phyloP scores from a whole-genome alignment of 2,113 vertebrate species.

The Corydoras maculifer region DNA sequence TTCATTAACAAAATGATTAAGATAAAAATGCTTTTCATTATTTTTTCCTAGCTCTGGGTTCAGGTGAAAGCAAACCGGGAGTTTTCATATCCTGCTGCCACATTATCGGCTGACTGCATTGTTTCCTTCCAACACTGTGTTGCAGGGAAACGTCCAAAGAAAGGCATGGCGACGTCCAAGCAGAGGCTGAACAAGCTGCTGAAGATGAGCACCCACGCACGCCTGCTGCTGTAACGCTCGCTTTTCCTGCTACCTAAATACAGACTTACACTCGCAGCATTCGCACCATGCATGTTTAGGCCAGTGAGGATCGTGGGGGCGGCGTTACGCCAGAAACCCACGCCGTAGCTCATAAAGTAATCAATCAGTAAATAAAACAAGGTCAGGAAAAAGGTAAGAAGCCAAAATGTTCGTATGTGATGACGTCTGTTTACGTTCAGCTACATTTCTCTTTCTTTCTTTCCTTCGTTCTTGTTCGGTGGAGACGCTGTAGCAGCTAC shows the following conservation, averaged over 20 bases:
- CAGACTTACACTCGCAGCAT: constrained; percentile 32
- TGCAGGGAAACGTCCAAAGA: constrained; percentile 95
- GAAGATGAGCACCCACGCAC: constrained; percentile 87
- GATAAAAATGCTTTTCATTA: too few relatives aligned
- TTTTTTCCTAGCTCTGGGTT: too few relatives aligned
- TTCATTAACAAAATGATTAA: too few relatives aligned
- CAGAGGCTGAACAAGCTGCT: constrained; percentile 95
- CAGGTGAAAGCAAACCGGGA: too few relatives aligned
- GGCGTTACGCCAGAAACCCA: constrained; percentile 42
- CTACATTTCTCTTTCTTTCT: too few relatives aligned
- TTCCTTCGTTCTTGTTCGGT: too few relatives aligned
- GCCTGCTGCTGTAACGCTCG: constrained; percentile 81
- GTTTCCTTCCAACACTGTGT: constrained; percentile 27
- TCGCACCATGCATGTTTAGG: constrained; percentile 61
- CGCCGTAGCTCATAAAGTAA: constrained; percentile 50
- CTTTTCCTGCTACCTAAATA: background rate
- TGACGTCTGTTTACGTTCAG: too few relatives aligned
- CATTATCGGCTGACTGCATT: background rate
- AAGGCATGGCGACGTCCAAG: constrained; percentile 96
- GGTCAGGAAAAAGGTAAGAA: too few relatives aligned
- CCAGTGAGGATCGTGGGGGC: constrained; percentile 62
- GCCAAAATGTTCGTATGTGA: too few relatives aligned
- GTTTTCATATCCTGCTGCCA: constrained; percentile 62
- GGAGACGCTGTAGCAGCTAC: too few relatives aligned
- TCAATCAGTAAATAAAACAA: background rate